Evolutionary conservation across 2,888 invertebrate genomes (phyloP), one percentile per base, ranked within the genome.

Genomic region (Abrostola triplasia): DNA sequence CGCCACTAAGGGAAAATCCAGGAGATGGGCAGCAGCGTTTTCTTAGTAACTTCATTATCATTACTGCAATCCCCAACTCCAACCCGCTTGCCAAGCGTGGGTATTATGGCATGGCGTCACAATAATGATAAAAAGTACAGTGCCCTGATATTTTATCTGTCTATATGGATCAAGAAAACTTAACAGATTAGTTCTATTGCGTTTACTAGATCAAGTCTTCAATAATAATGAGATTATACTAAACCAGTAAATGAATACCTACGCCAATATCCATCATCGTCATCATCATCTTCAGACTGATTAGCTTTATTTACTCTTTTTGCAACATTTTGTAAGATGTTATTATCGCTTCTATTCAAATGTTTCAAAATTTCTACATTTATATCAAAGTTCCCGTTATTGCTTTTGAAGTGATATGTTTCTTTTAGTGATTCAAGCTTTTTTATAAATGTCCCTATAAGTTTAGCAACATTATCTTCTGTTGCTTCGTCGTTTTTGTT

Each of bases 221-320:
- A 24, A 24, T 24, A 24, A 24, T 24, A 24, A 24, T 24, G 1
- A 4, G 24, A 24, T 12, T 8, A 13, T 7, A 2, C 9, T 6
- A 35, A 5, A 35, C 5, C 11, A 11, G 11, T 24, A n/a, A 40
- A 38, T 13, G 13, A 48, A 56, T 50, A 76, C 86, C 87, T 75
- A 92, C 92, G 76, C 91, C 91, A 92, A 78, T 86, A 88, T 47
- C 88, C 89, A 67, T 71, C 81, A 37, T 72, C 83, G 35, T 72
- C 76, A 0, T 81, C 59, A 49, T 79, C 41, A 56, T 72, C 66
- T 36, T 73, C 59, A 5, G 55, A 53, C 56, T 67, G 69, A 37
- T 71, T 59, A 11, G 9, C 6, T 35, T 57, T 36, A 13, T 51
- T 47, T 24, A 12, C 5, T 13, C 7, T 13, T 38, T 53, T 54